phyloP scores from a whole-genome alignment of 2,113 vertebrate genomes.

The Oxyura jamaicensis region DNA sequence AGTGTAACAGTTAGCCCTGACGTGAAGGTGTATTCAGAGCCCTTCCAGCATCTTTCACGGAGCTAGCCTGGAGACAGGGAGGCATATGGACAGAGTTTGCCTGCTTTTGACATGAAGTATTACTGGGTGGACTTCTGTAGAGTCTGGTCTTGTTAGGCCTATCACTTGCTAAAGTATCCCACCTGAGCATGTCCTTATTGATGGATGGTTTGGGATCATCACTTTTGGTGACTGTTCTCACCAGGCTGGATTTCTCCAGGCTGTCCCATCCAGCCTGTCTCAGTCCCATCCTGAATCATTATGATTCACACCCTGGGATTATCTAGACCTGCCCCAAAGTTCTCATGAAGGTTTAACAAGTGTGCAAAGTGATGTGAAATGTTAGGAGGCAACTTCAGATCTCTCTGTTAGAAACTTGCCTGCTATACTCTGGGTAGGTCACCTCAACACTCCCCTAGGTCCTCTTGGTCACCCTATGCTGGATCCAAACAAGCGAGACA shows the following conservation, averaged over 20 bases:
- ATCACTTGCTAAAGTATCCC: background rate
- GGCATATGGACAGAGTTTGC: background rate
- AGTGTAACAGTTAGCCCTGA: background rate
- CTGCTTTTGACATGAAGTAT: background rate
- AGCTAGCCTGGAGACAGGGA: background rate
- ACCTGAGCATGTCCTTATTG: fast-evolving
- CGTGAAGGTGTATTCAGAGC: background rate
- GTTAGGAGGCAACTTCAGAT: background rate
- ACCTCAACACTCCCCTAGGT: background rate
- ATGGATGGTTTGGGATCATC: background rate
- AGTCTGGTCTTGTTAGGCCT: background rate
- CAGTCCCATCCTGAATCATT: background rate
- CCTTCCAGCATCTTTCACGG: background rate
- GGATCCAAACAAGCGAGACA: background rate
- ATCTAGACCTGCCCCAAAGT: background rate
- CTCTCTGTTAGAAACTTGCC: background rate
- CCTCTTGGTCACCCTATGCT: background rate
- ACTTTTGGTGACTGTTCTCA: background rate
- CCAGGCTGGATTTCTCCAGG: background rate
- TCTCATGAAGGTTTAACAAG: background rate
- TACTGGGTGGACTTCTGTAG: background rate
- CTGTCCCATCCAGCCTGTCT: background rate
- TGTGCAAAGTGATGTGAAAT: background rate
- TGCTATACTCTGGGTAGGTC: background rate
- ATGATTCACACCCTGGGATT: background rate